phyloP scores from a whole-genome alignment of 30 jellyfish, hydroid and myxozoan genomes.

The Hydra vulgaris region DNA sequence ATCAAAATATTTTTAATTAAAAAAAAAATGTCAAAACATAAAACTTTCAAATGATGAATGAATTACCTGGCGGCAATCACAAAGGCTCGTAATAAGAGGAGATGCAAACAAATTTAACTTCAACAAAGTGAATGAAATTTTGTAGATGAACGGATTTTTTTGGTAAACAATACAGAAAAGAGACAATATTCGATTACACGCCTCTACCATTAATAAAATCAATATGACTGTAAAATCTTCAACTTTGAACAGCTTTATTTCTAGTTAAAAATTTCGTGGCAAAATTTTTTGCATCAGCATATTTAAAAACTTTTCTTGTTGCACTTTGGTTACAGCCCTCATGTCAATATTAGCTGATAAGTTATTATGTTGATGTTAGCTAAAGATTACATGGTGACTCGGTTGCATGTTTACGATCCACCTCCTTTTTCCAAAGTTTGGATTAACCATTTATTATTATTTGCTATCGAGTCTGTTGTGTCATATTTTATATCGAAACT shows the following conservation, averaged over 20 bases:
- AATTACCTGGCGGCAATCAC: neutral
- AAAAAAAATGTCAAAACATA: neutral
- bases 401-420: neutral
- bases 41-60: neutral
- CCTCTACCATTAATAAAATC: no score
- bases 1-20: no score
- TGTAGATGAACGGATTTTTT: no score
- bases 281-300: no score
- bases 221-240: neutral
- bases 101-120: neutral
- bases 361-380: neutral
- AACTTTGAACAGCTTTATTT: neutral
- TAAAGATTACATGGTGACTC: neutral
- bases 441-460: neutral
- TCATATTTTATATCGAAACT: no score
- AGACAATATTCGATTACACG: no score
- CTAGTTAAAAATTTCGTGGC: neutral
- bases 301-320: no score
- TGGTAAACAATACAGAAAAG: no score
- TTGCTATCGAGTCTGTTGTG: neutral
- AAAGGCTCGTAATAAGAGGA: neutral
- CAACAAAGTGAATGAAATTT: no score
- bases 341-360: neutral
- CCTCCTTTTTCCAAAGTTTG: neutral
- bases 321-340: neutral